Evolutionary conservation across 2,888 invertebrate species (phyloP).

Genomic region (Drosophila quinaria): DNA sequence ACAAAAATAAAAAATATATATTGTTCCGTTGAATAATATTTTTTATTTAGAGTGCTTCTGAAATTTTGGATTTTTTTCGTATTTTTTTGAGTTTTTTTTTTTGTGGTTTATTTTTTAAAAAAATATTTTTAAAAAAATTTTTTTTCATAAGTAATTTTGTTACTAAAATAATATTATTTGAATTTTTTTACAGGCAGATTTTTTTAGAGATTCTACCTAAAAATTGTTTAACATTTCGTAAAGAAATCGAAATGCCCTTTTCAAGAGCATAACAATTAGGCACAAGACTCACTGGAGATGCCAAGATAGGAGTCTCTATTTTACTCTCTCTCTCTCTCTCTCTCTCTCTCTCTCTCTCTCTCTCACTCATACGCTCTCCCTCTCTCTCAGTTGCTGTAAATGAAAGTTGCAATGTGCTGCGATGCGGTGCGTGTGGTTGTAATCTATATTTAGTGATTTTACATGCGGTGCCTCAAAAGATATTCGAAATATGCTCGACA

Average conservation of each 20-base stretch:
- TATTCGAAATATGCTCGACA: conserved; percentile 69
- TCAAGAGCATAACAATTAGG: conserved; percentile 60
- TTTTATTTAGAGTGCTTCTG: no score
- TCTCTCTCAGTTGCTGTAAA: conserved; percentile 42
- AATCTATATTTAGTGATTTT: conserved; percentile 82
- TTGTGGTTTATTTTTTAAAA: no score
- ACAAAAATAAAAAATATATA: no score
- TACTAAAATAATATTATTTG: no score
- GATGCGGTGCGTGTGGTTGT: conserved; percentile 83
- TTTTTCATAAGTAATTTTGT: background rate
- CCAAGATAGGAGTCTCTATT: conserved; percentile 2
- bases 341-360: conserved; percentile 4
- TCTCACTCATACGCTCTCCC: conserved; percentile 9
- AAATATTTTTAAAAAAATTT: no score
- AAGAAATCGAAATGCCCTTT: background rate
- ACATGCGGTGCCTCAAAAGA: conserved; percentile 76
- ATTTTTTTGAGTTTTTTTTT: no score
- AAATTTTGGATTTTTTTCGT: no score
- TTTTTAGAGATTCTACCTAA: background rate
- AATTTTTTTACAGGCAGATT: no score
- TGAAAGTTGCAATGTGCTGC: conserved; percentile 77
- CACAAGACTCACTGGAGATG: conserved; percentile 51
- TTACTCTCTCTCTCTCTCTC: background rate
- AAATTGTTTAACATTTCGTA: no score
- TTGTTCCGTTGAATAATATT: no score